A percentile compares a stretch with the other conserved stretches of the same genome.
Evolutionary conservation across 1,140 invertebrate species (phyloP).

Genomic region (Neodiprion lecontei): DNA sequence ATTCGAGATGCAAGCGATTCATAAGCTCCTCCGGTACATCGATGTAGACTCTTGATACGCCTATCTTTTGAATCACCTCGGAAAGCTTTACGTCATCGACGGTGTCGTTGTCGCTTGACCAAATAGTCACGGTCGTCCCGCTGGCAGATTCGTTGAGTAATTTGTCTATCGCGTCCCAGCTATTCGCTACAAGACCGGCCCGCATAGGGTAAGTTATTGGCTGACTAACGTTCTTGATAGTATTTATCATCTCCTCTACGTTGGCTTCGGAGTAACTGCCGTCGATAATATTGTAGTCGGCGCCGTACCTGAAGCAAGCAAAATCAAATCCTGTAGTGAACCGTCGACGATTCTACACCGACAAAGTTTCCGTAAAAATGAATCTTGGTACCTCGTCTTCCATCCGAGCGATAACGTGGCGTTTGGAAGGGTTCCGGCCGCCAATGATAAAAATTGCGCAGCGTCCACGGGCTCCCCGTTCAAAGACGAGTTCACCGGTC

Average conservation of each 20-base stretch:
- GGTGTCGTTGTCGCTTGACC: conserved; percentile 69
- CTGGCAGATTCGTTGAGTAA: conserved; percentile 57
- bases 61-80: conserved; percentile 67
- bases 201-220: conserved; percentile 84
- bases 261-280: conserved; percentile 73
- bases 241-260: conserved; percentile 75
- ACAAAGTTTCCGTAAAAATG: not conserved
- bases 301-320: conserved; percentile 41
- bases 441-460: conserved; percentile 68
- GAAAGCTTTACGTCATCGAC: conserved; percentile 68
- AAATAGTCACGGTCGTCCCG: conserved; percentile 72
- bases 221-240: conserved; percentile 67
- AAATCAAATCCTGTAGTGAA: not conserved
- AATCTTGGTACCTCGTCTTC: conserved; percentile 70
- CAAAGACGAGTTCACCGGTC: conserved; percentile 70
- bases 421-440: conserved; percentile 67
- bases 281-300: conserved; percentile 50
- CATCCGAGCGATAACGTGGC: conserved; percentile 85
- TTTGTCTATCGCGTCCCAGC: conserved; percentile 61
- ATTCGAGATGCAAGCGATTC: conserved; percentile 54
- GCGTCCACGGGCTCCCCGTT: conserved; percentile 70
- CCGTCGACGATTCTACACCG: not conserved
- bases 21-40: conserved; percentile 70
- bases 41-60: conserved; percentile 71
- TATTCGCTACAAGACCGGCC: conserved; percentile 74